Percentiles rank a stretch among this genome's conserved stretches.
phyloP scores from a whole-genome alignment of 2,888 invertebrate genomes.

The Campopleginae sp. region DNA sequence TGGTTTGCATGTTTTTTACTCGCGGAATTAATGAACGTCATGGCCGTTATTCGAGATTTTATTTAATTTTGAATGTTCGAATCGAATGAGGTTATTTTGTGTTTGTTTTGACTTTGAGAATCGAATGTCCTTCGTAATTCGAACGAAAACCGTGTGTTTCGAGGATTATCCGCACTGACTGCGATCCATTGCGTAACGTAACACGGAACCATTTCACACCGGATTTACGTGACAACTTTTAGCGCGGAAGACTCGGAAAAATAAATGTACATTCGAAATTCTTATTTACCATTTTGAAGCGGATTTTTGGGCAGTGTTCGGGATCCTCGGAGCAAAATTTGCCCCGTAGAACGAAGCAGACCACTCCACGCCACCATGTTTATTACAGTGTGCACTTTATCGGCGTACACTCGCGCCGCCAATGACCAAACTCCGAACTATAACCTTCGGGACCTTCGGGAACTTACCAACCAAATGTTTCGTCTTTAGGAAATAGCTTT shows the following conservation, averaged over 20 bases:
- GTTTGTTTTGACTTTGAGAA: constrained; percentile 36
- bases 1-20: background rate
- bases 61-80: background rate
- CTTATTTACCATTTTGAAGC: constrained; percentile 81
- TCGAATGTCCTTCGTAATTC: constrained; percentile 30
- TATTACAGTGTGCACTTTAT: constrained; percentile 42
- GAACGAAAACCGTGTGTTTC: constrained; percentile 37
- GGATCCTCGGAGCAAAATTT: constrained; percentile 78
- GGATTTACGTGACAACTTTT: constrained; percentile 16
- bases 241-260: constrained; percentile 73
- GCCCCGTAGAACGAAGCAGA: constrained; percentile 83
- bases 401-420: constrained; percentile 25
- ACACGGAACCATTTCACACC: constrained; percentile 6
- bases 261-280: constrained; percentile 68
- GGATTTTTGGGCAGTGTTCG: constrained; percentile 73
- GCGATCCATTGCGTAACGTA: constrained; percentile 65
- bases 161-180: background rate
- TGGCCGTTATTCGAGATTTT: background rate
- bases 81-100: background rate
- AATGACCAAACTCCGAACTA: background rate
- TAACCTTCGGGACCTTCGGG: background rate
- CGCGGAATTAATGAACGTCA: background rate
- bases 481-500: background rate
- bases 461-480: constrained; percentile 36
- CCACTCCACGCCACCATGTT: constrained; percentile 90